A percentile compares a stretch with the other conserved stretches of the same genome.
phyloP scores from a whole-genome alignment of 2,113 vertebrate genomes.

The Entelurus aequoreus region DNA sequence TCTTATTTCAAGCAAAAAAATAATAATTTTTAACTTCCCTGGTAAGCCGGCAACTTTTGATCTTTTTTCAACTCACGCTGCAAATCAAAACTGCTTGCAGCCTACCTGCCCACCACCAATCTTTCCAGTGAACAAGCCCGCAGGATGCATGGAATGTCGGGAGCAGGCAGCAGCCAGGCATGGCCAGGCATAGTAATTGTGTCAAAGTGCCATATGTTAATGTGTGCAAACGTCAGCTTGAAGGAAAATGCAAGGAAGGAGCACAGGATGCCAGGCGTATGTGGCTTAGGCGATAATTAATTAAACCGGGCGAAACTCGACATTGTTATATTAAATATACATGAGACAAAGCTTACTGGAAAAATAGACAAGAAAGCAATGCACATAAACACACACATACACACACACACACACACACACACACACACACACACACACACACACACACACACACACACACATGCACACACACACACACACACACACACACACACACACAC shows the following conservation, averaged over 20 bases:
- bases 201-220: conserved; percentile 51
- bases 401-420: too few species aligned
- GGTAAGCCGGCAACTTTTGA: too few species aligned
- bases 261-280: conserved; percentile 25
- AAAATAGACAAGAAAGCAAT: too few species aligned
- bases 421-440: too few species aligned
- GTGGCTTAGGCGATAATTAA: background rate
- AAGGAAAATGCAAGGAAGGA: conserved; percentile 29
- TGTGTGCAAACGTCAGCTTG: conserved; percentile 40
- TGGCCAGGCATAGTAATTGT: conserved; percentile 36
- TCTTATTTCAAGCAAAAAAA: too few species aligned
- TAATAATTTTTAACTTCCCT: too few species aligned
- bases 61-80: background rate
- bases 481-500: too few species aligned
- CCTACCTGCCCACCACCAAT: background rate
- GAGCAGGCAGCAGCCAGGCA: conserved; percentile 25
- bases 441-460: too few species aligned
- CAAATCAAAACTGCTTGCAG: background rate
- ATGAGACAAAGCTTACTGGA: too few species aligned
- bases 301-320: background rate
- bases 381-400: too few species aligned
- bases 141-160: conserved; percentile 30
- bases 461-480: too few species aligned
- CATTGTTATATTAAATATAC: too few species aligned
- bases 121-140: conserved; percentile 26